Evolutionary conservation across 2,113 vertebrate genomes (phyloP), one percentile per base, ranked within the genome.

Genomic region (Circaetus gallicus): DNA sequence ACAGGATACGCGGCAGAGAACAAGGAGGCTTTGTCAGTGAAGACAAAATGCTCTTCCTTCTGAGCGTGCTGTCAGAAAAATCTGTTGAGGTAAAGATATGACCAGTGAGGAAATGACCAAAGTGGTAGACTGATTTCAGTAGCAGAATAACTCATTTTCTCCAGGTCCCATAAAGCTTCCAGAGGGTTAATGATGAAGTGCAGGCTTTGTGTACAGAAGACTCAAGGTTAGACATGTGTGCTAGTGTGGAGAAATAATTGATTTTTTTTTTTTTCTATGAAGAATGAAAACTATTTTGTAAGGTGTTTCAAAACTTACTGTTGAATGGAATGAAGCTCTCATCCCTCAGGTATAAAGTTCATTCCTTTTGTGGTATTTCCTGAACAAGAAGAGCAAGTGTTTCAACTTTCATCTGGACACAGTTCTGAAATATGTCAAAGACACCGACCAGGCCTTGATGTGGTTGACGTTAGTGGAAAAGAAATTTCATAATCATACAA

Each of bases 401-500:
- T 96, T 95, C 59, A 53, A 13, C 31, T 93, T 93, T 85, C 92
- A 94, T 95, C 87, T 97, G 95, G 95, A 94, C 15, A 43, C 43
- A 95, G 40, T 98, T 96, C 90, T 97, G 86, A 95, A 87, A 82
- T 73, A 82, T 66, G 61, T 81, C 91, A 96, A 61, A 86, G 69
- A 95, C 42, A 95, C 34, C 40, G 32, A 90, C 83, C 89, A 94
- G 90, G 66, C 80, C 81, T 83, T 95, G 90, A 87, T 85, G 63
- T 90, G 85, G 86, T 94, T 96, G 92, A 94, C 52, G 82, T 95
- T 95, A 97, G 61, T 82, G 81, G 89, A 91, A 92, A 94, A 85
- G 70, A 93, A 96, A 65, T 74, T 86, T 85, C 86, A 79, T 87
- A 92, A 96, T 96, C 77, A 76, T 80, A 92, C 40, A 88, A 76